These are phyloP conservation scores for Uropetala carovei DNA, from an alignment of 2,888 invertebrate species.

Conservation along the genomic window DNA sequence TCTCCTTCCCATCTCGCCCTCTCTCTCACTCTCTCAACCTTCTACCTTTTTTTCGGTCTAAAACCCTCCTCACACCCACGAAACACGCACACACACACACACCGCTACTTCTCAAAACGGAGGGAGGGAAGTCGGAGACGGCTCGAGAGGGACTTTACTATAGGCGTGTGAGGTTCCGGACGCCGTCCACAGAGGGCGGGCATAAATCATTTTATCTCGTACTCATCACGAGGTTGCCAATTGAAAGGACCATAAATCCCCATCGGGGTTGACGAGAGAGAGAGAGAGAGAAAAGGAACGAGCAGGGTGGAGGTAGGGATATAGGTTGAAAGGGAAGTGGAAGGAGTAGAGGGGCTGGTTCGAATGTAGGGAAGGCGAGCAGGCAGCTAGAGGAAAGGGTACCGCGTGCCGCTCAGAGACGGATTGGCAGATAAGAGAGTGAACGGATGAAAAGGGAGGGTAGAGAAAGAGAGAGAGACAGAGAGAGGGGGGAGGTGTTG, in stretches of 20 bases:
- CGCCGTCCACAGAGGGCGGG: constrained; percentile 63
- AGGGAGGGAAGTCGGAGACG: not conserved
- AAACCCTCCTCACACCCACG: not conserved
- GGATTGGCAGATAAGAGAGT: constrained; percentile 23
- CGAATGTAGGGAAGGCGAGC: not conserved
- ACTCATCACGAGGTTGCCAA: constrained; percentile 64
- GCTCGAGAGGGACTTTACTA: not conserved
- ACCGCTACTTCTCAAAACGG: constrained; percentile 8
- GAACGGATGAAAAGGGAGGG: not conserved
- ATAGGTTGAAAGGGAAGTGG: not conserved
- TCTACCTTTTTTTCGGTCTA: not conserved
- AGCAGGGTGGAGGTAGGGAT: not conserved
- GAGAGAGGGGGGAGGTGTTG: not conserved
- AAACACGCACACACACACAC: not conserved
- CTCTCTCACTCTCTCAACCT: not conserved
- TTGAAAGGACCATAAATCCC: constrained; percentile 64
- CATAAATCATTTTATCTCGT: constrained; percentile 63
- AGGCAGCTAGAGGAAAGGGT: not conserved
- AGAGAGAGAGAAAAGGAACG: not conserved
- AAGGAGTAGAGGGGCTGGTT: not conserved
- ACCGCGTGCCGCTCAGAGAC: not conserved
- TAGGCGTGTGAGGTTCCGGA: constrained; percentile 62
- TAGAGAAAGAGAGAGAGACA: not conserved
- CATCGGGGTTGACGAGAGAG: constrained; percentile 60
- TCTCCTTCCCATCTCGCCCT: not conserved